Base-by-base conservation (phyloP, 2,113 vertebrate genomes). In the Mixornis gularis region DNA sequence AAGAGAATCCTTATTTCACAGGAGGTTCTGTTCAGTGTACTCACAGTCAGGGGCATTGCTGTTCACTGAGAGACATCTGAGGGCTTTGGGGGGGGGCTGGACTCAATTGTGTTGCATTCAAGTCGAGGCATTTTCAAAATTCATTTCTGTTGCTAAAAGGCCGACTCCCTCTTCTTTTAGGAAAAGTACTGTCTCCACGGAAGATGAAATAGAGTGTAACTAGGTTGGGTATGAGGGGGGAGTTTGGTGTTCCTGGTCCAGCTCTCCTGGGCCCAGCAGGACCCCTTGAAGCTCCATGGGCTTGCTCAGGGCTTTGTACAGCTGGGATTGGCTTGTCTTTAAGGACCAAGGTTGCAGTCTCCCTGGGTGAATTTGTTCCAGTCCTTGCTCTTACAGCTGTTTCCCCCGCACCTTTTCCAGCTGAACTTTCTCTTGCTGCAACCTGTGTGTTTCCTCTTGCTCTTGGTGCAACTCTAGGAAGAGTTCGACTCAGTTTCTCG, bases 21-120 rank as follows among this genome's bases (percentile, higher is more conserved):
- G 79, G 71, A 44, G 49, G 63, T 72, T 91, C 92, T 95, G 74
- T 63, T 85, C 49, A 92, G 87, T 62, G 81, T 44, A 32, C 41
- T 87, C 51, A 0, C 84, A 6, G 6, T 82, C 79, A 85, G 90
- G 83, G 79, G 71, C 68, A 27, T 63, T 36, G 90, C 87, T 92
- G 64, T 71, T 59, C 1, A 5, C 87, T 56, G 49, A 77, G 41
- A 7, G 46, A 49, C 53, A 87, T 71, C 34, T 78, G 71, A 64
- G 59, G 73, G 7, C 1, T 14, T 32, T 6, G 19, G 56, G 30
- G n/a, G 89, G 87, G 44, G 89, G 87, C 74, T 62, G 49, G 5
- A 30, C 82, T 91, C 51, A 44, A 82, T 76, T 27, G 17, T 53
- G 66, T 21, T 85, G 11, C 17, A 60, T 91, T 92, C 34, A 34